phyloP scores from a whole-genome alignment of 2,888 invertebrate species.

The Falcaria lacertinaria region DNA sequence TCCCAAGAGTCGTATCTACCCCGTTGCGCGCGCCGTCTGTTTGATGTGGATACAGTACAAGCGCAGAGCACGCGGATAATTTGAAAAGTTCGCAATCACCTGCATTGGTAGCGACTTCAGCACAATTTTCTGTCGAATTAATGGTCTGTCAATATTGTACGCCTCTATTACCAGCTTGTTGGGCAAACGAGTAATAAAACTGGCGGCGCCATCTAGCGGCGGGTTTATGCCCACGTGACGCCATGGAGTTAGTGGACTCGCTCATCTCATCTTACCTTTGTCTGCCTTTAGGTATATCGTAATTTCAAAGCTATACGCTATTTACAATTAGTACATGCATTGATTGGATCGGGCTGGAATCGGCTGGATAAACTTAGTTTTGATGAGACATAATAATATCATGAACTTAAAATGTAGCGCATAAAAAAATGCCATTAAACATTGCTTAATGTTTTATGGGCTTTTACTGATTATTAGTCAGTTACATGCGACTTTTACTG shows the following conservation, averaged over 20 bases:
- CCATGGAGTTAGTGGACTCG: conserved; percentile 21
- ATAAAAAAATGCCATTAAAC: too few species aligned
- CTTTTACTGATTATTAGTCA: too few species aligned
- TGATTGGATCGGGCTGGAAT: too few species aligned
- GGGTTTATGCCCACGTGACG: conserved; percentile 57
- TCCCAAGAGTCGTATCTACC: conserved; percentile 35
- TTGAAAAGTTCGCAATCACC: conserved; percentile 79
- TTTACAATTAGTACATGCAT: too few species aligned
- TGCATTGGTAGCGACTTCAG: conserved; percentile 65
- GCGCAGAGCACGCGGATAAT: conserved; percentile 68
- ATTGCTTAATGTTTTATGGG: too few species aligned
- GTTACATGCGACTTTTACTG: too few species aligned
- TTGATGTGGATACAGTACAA: conserved; percentile 66
- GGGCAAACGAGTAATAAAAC: conserved; percentile 70
- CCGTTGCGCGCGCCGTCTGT: conserved; percentile 33
- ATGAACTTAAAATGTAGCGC: too few species aligned
- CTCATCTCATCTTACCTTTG: conserved; percentile 1
- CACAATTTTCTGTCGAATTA: conserved; percentile 78
- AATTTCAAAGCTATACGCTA: too few species aligned
- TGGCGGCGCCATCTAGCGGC: conserved; percentile 64
- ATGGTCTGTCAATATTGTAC: conserved; percentile 78
- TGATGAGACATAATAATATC: too few species aligned
- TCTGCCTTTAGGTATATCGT: neutral
- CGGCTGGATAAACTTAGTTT: too few species aligned
- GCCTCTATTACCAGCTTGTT: conserved; percentile 71